Base-by-base conservation (phyloP, 2,113 vertebrate genomes). In the Gnathonemus longibarbis region DNA sequence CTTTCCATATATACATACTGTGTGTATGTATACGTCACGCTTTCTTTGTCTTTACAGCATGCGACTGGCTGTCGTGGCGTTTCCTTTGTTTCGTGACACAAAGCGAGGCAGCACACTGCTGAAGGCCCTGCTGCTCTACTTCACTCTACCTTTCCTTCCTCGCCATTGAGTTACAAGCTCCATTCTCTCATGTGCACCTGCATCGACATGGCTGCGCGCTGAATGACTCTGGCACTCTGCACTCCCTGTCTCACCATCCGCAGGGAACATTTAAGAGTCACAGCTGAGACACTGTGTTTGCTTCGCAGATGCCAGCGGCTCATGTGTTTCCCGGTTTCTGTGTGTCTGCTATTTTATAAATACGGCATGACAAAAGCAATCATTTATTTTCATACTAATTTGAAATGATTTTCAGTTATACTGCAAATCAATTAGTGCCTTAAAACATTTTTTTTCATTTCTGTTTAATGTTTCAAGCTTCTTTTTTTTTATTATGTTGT, bases 1-100 rank as follows among this genome's bases (percentile, higher is more conserved):
- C 66, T 91, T 87, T 46, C 93, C 94, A 94, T 91, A 88, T 92
- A 93, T 87, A 93, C 93, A 93, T 91, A 91, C 89, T 88, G 91
- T 90, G 89, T 87, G 90, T 92, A 90, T 90, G 93, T 89, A 45
- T 91, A 88, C 84, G 83, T 90, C 88, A 87, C 77, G 77, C 86
- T 91, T 89, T 88, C 58, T 91, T 92, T 89, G 56, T 91, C 91
- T 58, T 93, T 93, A 91, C 91, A 93, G 91, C 93, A 93, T 93
- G 91, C 83, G 89, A 77, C 91, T 92, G 90, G 90, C 92, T 91
- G 90, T 87, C 74, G 48, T 91, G 39, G 74, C 53, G 35, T 70
- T 90, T 90, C 21, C 39, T 90, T 85, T 90, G 90, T 80, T 91
- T 83, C 88, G 50, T 85, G 88, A 70, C 62, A 88, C 88, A 88